These are phyloP conservation scores for Ormyrus labotus DNA, from an alignment of 2,888 invertebrate species.

Conservation along the genomic window DNA sequence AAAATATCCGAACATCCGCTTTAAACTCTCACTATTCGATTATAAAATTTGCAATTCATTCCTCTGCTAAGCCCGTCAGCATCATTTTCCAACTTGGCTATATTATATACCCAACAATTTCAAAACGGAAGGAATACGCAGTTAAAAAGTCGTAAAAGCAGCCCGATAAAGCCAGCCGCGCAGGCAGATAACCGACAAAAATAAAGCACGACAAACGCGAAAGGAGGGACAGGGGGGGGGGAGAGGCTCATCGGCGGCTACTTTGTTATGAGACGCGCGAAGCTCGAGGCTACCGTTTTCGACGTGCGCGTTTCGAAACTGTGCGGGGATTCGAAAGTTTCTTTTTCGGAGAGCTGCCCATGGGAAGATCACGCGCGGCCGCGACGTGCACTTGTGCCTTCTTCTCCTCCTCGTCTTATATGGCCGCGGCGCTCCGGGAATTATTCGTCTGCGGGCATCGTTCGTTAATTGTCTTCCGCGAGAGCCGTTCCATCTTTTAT, in stretches of 20 bases:
- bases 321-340: slow-evolving; percentile 47
- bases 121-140: neutral
- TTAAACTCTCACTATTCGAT: too few relatives aligned
- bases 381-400: neutral
- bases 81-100: too few relatives aligned
- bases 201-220: neutral
- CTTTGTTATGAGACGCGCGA: slow-evolving; percentile 54
- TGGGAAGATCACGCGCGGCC: slow-evolving; percentile 33
- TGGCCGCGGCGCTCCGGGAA: neutral
- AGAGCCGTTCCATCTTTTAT: slow-evolving; percentile 40
- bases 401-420: neutral
- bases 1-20: too few relatives aligned
- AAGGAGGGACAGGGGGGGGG: slow-evolving; percentile 1
- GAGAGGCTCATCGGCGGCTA: slow-evolving; percentile 35
- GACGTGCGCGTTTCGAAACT: slow-evolving; percentile 47
- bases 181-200: neutral
- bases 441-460: slow-evolving; percentile 34
- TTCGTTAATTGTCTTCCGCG: slow-evolving; percentile 37
- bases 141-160: neutral
- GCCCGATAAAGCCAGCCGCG: neutral
- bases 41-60: too few relatives aligned
- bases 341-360: neutral
- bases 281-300: slow-evolving; percentile 51
- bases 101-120: neutral
- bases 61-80: too few relatives aligned